Percentiles rank a stretch among this genome's conserved stretches.
These are phyloP conservation scores for Malacoraja senta DNA, from an alignment of 2,797 vertebrate species.

Conservation along the genomic window DNA sequence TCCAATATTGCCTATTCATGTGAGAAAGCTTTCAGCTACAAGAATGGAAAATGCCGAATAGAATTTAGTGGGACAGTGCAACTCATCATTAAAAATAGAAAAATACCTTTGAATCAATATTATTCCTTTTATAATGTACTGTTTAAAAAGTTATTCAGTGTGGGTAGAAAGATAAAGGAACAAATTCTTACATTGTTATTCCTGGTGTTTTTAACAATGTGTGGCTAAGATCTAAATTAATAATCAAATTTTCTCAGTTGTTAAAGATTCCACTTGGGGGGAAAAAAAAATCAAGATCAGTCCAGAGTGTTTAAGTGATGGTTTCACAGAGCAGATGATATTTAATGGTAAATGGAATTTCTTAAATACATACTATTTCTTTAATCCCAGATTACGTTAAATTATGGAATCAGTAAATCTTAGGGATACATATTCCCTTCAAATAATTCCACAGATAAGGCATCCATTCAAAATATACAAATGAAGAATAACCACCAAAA, in stretches of 20 bases:
- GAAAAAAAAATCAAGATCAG: not conserved
- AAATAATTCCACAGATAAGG: not conserved
- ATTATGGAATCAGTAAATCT: not conserved
- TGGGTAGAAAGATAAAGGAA: not conserved
- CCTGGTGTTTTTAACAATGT: not conserved
- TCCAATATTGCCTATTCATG: not conserved
- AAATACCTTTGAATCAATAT: not conserved
- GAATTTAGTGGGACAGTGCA: not conserved
- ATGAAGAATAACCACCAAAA: not conserved
- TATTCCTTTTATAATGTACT: not conserved
- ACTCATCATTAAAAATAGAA: not conserved
- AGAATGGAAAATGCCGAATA: not conserved
- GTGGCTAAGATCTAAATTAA: not conserved
- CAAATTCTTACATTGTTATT: not conserved
- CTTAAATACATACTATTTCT: not conserved
- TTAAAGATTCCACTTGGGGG: not conserved
- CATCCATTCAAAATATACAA: not conserved
- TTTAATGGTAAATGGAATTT: not conserved
- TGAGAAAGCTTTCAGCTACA: not conserved
- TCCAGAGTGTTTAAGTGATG: not conserved
- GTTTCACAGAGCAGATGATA: not conserved
- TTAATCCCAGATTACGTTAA: not conserved
- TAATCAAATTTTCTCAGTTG: not conserved
- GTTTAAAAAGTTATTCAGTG: not conserved
- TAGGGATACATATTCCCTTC: not conserved